These are phyloP conservation scores for Chiroxiphia lanceolata DNA, from an alignment of 2,797 vertebrate species.

Conservation along the genomic window DNA sequence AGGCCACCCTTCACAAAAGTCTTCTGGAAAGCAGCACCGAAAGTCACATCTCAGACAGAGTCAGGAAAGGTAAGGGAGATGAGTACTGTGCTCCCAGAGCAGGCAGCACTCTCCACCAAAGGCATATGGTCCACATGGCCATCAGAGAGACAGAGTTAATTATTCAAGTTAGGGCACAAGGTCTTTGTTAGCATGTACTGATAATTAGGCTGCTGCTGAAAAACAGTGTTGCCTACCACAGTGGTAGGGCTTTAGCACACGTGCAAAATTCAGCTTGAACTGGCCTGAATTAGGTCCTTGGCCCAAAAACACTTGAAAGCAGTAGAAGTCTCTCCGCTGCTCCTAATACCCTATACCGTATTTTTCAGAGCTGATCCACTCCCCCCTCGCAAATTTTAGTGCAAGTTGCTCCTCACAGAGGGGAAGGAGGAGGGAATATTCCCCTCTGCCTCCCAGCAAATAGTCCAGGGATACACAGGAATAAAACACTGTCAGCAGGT, in stretches of 20 bases:
- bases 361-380: background rate
- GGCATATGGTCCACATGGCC: background rate
- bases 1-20: background rate
- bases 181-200: background rate
- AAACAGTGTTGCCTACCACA: fast-evolving
- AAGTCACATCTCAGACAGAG: background rate
- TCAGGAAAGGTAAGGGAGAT: background rate
- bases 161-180: background rate
- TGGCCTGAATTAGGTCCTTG: background rate
- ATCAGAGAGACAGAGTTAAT: background rate
- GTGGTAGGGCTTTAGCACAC: background rate
- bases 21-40: background rate
- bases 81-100: background rate
- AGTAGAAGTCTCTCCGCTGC: background rate
- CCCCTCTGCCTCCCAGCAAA: fast-evolving
- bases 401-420: background rate
- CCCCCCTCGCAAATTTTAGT: background rate
- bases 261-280: background rate
- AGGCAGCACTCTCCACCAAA: background rate
- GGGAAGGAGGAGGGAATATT: background rate
- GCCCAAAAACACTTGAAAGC: background rate
- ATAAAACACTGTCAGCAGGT: background rate
- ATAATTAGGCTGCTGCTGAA: background rate
- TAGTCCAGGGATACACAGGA: background rate
- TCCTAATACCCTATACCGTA: background rate